Evolutionary conservation across 2,797 vertebrate genomes (phyloP), one percentile per base, ranked within the genome.

Genomic region (Parauchenoglanis ngamensis): DNA sequence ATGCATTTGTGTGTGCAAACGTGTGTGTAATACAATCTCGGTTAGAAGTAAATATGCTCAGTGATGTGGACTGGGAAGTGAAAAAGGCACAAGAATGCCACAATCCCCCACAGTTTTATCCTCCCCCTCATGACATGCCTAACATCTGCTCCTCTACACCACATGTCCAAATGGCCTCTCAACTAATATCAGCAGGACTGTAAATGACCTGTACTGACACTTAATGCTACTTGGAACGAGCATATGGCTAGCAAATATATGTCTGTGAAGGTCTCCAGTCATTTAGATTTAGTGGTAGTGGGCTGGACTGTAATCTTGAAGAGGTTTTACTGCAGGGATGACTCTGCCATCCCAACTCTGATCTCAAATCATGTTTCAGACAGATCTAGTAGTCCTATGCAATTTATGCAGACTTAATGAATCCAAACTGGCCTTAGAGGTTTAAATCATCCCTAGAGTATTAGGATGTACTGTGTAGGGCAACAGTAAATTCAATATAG

Each of bases 141-240:
- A 75, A 86, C 84, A 87, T 88, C 90, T 88, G 84, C 68, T 88
- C 72, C 72, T 83, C 6, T 85, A 28, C 35, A 40, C 76, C 59
- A 44, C 31, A 72, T 67, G 59, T 68, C 65, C n/a, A 63, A 61
- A 31, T 23, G 54, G 17, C 44, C 63, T 56, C 31, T 31, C 46
- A 80, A 46, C 31, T 52, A 49, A 10, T 56, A 61, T 25, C 68
- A 46, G 59, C 65, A 65, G 44, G 52, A 72, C 70, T 84, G 28
- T 15, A 40, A 80, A 67, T 75, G 35, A 85, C 19, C 75, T 88
- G 84, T 56, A 70, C 8, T 35, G 52, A 72, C 59, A n/a, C 40
- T 44, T 13, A 40, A 63, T 61, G 54, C 23, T 68, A 56, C 10
- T 70, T 56, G 28, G 21, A 72, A 84, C 0, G 12, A 31, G 82